Base-by-base conservation (phyloP, 2,888 invertebrate genomes). In the Sturmia bella region DNA sequence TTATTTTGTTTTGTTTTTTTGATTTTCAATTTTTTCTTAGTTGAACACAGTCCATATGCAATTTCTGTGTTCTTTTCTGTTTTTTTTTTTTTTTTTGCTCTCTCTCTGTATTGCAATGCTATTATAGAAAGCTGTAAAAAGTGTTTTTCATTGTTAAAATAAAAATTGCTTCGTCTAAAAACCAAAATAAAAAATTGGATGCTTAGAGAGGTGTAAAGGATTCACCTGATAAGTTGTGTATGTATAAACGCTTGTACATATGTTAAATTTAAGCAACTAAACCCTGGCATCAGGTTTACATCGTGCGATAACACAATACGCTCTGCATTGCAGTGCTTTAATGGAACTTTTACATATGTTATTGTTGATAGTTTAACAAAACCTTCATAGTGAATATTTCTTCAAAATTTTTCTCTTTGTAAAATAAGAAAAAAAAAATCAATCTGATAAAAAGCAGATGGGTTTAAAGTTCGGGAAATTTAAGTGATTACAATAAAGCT, bases 111-210 rank as follows among this genome's bases (percentile, higher is more conserved):
- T 39, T 68, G 56, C 72, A 68, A 54, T 77, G 73, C 76, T 41
- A 73, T 76, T 66, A 48, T 68, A 50, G 43, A 48, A 68, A 80
- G 86, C 84, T 85, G 87, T 88, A 87, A 87, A 88, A 85, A 87
- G 85, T 86, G 84, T 86, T 88, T 87, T 88, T 88, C 88, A 87
- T 87, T 86, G 86, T 87, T 83, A 52, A 64, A 57, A 83, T 78
- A 79, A 82, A 78, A 82, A 82, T 79, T 82, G 82, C 78, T 79
- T 82, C 74, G 70, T 81, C 73, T 37, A 27, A 63, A 81, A 70
- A 37, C 48, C 48, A 68, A 27, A 59, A 69, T n/a, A 48, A 43
- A 64, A 17, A 68, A 54, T 56, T 45, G 32, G 63, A 59, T 43
- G 27, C 32, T 27, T 24, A 27, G 52, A 15, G 27, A 1, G 17